These are phyloP conservation scores for Amphimallon solstitiale DNA, from an alignment of 2,888 invertebrate species.

Conservation along the genomic window DNA sequence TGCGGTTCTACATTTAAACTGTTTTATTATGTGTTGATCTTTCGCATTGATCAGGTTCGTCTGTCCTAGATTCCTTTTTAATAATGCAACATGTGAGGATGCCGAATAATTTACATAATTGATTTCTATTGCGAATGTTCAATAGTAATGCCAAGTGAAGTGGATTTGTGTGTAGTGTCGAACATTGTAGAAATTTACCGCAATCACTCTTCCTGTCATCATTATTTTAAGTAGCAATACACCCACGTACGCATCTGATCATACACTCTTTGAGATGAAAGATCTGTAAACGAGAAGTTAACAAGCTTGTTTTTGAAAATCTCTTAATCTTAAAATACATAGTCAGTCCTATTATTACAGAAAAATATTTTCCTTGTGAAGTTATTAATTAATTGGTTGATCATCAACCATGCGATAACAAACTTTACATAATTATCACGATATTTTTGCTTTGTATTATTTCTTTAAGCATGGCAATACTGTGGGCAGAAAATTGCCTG, in stretches of 20 bases:
- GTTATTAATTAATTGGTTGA: no score
- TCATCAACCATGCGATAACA: no score
- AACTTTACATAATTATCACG: no score
- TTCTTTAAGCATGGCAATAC: no score
- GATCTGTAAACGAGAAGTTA: no score
- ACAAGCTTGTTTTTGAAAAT: no score
- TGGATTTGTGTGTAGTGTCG: constrained; percentile 49
- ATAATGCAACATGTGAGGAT: constrained; percentile 32
- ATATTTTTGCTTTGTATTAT: no score
- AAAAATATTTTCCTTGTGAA: no score
- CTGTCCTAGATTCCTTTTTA: constrained; percentile 8
- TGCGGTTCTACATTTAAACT: no score
- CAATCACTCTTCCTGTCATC: constrained; percentile 9
- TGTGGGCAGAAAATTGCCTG: no score
- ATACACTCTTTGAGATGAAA: background rate
- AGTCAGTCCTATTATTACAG: no score
- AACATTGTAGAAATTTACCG: constrained; percentile 39
- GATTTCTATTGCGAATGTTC: constrained; percentile 36
- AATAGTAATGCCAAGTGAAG: constrained; percentile 47
- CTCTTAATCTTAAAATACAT: no score
- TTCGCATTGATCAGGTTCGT: background rate
- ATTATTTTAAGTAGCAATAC: constrained; percentile 7
- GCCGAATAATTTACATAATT: constrained; percentile 37
- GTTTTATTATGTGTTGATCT: background rate
- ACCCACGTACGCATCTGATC: background rate